Evolutionary conservation across 2,797 vertebrate species (phyloP), one percentile per base, ranked within the genome.

Genomic region (Fundulus diaphanus): DNA sequence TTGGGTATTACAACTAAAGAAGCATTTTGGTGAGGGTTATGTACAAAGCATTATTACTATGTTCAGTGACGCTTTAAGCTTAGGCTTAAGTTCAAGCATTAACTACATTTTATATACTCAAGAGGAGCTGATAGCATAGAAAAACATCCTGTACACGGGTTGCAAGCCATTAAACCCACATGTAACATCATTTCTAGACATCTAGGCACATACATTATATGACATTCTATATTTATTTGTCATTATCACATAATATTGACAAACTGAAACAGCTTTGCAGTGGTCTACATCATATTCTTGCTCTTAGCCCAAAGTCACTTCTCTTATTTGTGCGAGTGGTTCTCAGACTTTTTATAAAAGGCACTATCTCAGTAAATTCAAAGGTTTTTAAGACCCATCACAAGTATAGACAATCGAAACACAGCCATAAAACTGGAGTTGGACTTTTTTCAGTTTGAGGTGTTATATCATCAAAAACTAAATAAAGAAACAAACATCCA

Each of bases 71-170:
- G 85, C 79, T 90, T 74, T 90, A 91, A 92, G 92, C 93, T 93
- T 93, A 92, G 86, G 94, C 92, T 94, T 95, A 92, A 87, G 89
- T 92, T 93, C 79, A 90, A 87, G 90, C 89, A 92, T 90, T 92
- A 89, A 87, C 90, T 90, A 68, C 85, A 85, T 88, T 82, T 87
- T 86, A 89, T 87, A 88, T 88, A 57, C 82, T 88, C 72, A 80
- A 88, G 76, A 69, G 69, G 87, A 88, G 84, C 69, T 89, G 88
- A 91, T 89, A 89, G 88, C 81, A 82, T 84, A 86, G 72, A 85
- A 82, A 87, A 84, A 84, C 52, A 66, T 29, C 35, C 40, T 74
- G 79, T 75, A 86, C 74, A 81, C 76, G 76, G 67, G 81, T 76
- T 84, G 59, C 76, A 49, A 74, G 57, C 75, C 77, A 75, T 80